A percentile compares a stretch with the other conserved stretches of the same genome.
Conservation (phyloP, 2,113 vertebrate species). For the Paracanthobrama guichenoti region DNA sequence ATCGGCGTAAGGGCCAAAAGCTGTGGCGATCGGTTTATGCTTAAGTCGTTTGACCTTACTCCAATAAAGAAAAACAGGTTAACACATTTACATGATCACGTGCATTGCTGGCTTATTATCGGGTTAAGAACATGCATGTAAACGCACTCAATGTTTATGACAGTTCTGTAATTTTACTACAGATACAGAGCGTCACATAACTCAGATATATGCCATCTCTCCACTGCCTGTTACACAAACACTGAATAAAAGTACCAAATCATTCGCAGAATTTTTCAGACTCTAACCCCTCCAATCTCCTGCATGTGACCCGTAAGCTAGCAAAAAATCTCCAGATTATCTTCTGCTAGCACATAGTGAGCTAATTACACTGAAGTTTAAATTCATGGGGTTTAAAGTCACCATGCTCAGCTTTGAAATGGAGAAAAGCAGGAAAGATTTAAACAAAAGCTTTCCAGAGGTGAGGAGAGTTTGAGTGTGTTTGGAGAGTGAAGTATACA, state of each 20-base stretch:
- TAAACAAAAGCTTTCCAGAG: constrained; percentile 27
- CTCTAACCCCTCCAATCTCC: constrained; percentile 43
- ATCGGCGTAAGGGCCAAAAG: too few species aligned
- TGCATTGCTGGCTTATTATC: too few species aligned
- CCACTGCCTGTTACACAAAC: background rate
- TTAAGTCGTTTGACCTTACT: too few species aligned
- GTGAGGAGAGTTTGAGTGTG: background rate
- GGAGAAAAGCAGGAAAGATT: constrained; percentile 16
- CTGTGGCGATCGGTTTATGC: too few species aligned
- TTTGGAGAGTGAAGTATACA: background rate
- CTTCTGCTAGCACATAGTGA: constrained; percentile 52
- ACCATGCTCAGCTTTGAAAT: constrained; percentile 47
- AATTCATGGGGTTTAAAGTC: constrained; percentile 41
- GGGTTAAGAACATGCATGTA: too few species aligned
- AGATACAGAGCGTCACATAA: background rate
- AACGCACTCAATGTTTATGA: background rate
- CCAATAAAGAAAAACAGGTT: too few species aligned
- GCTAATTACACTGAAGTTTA: constrained; percentile 51
- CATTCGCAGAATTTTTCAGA: constrained; percentile 13
- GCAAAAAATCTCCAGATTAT: constrained; percentile 45
- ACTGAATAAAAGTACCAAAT: constrained; percentile 12
- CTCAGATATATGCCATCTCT: background rate
- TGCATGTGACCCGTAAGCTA: constrained; percentile 60
- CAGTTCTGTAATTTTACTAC: background rate
- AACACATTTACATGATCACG: too few species aligned